Conservation (phyloP, 2,888 invertebrate species). For the Xestia sexstrigata region DNA sequence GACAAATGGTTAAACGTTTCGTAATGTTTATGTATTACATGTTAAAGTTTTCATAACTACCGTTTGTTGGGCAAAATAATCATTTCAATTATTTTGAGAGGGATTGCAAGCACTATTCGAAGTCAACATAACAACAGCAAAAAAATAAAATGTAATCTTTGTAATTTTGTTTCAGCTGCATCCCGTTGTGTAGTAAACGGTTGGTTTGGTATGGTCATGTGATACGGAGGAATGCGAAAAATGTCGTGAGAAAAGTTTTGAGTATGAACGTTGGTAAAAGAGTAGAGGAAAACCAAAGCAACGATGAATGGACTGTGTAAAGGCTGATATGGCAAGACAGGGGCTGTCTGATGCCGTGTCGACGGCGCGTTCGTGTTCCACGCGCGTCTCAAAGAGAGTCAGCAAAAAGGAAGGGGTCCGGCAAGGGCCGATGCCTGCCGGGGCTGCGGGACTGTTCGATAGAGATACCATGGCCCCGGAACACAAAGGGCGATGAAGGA, state of each 20-base stretch:
- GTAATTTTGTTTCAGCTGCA: too few species aligned
- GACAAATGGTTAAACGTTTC: conserved; percentile 45
- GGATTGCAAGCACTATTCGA: background rate
- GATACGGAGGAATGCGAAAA: background rate
- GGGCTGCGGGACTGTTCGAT: too few species aligned
- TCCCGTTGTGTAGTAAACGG: background rate
- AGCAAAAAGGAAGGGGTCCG: too few species aligned
- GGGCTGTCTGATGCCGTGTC: background rate
- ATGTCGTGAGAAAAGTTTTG: background rate
- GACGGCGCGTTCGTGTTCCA: too few species aligned
- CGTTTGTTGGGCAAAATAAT: conserved; percentile 11
- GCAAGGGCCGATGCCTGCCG: too few species aligned
- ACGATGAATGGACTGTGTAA: background rate
- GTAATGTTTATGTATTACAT: conserved; percentile 26
- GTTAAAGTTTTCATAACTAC: conserved; percentile 32
- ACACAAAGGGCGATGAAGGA: too few species aligned
- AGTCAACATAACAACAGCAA: too few species aligned
- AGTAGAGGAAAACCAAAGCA: background rate
- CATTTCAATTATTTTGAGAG: background rate
- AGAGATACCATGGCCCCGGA: too few species aligned
- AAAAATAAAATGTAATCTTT: background rate
- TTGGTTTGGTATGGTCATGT: background rate
- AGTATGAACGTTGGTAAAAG: background rate
- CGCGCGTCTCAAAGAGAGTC: too few species aligned
- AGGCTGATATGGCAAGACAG: background rate